Conservation (phyloP, 1,140 invertebrate genomes). For the Galleria mellonella region DNA sequence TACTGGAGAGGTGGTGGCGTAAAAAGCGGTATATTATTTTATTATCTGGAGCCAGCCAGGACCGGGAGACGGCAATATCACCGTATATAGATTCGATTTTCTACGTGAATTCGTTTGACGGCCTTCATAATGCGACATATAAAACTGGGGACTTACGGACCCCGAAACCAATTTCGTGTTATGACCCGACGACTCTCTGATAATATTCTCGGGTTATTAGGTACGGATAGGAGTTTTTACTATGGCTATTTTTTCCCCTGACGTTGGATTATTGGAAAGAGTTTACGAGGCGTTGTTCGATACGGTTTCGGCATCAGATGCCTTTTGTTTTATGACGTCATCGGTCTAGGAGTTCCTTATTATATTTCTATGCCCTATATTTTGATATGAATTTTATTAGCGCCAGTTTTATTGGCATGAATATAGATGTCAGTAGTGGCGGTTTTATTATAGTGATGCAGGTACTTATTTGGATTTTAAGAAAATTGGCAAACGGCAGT, state of each 20-base stretch:
- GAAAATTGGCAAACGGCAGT: too few relatives aligned
- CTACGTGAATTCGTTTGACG: constrained; percentile 74
- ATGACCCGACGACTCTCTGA: constrained; percentile 71
- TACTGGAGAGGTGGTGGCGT: constrained; percentile 14
- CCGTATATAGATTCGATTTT: constrained; percentile 74
- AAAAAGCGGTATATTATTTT: constrained; percentile 64
- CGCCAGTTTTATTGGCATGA: constrained; percentile 11
- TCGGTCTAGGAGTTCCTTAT: constrained; percentile 2
- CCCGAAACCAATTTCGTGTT: constrained; percentile 73
- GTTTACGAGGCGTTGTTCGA: constrained; percentile 50
- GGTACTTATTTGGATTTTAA: background rate
- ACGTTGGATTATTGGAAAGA: constrained; percentile 60
- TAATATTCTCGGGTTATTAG: constrained; percentile 67
- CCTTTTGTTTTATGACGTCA: constrained; percentile 45
- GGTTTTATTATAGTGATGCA: background rate
- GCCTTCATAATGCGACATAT: constrained; percentile 74
- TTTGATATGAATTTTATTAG: constrained; percentile 1
- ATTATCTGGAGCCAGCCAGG: constrained; percentile 64
- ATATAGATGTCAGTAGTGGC: background rate
- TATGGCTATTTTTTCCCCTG: constrained; percentile 56
- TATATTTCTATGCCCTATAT: background rate
- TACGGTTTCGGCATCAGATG: constrained; percentile 10
- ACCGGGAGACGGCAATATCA: constrained; percentile 60
- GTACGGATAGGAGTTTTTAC: constrained; percentile 66
- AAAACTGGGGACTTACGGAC: constrained; percentile 73